Evolutionary conservation across 2,888 invertebrate genomes (phyloP).

Genomic region (Stomorhina lunata): DNA sequence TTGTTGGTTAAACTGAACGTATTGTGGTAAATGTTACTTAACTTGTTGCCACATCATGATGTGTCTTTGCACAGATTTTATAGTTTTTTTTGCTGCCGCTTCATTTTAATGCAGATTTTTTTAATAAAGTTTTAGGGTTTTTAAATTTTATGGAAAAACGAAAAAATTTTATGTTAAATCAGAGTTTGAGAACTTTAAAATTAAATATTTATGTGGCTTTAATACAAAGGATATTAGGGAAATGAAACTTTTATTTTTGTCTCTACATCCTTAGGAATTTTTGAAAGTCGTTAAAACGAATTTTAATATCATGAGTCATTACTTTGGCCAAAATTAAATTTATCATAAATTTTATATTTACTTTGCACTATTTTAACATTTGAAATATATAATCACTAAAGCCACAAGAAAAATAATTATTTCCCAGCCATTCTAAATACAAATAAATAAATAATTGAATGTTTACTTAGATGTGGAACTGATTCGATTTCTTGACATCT

Average conservation of each 20-base stretch:
- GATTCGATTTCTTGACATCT: background rate
- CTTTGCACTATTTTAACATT: background rate
- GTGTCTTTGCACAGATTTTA: constrained; percentile 58
- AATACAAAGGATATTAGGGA: background rate
- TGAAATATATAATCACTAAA: background rate
- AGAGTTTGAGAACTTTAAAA: background rate
- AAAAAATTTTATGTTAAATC: no score
- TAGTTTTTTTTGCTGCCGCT: constrained; percentile 4
- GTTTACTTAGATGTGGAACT: background rate
- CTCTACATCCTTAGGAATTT: no score
- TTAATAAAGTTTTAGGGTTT: constrained; percentile 8
- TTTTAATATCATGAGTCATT: no score
- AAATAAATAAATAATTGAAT: constrained; percentile 5
- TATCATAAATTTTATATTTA: constrained; percentile 1
- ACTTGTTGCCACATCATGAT: constrained; percentile 65
- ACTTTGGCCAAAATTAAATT: no score
- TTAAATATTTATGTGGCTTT: background rate
- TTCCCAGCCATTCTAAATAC: constrained; percentile 9
- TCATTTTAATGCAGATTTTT: background rate
- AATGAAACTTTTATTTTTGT: no score
- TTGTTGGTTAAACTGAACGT: constrained; percentile 50
- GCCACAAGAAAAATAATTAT: constrained; percentile 15
- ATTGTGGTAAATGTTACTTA: constrained; percentile 62
- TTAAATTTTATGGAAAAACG: background rate
- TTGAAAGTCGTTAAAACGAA: no score